Conservation (phyloP, 1,140 invertebrate genomes). For the Pseudomyrmex flavicornis region DNA sequence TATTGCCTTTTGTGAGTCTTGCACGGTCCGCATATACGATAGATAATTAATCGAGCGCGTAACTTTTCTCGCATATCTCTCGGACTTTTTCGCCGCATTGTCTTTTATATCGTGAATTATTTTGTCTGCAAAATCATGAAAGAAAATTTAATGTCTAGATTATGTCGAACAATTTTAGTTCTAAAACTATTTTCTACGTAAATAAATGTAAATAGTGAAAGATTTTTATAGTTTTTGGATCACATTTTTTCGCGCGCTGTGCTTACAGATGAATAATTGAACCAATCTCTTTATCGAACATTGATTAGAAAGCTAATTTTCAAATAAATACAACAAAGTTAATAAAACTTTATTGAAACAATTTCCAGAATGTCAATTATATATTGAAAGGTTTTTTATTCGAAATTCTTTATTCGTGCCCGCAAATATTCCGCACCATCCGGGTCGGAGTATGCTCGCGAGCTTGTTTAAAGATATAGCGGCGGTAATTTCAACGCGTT, state of each 20-base stretch:
- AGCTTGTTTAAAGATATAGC: constrained; percentile 9
- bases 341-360: no score
- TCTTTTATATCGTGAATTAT: not conserved
- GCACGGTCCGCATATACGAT: not conserved
- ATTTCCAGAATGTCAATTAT: no score
- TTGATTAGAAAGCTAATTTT: no score
- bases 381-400: no score
- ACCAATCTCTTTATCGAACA: no score
- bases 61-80: not conserved
- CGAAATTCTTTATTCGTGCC: not conserved
- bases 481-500: constrained; percentile 31
- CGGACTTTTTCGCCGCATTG: not conserved
- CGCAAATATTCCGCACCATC: constrained; percentile 3
- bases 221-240: no score
- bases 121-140: constrained; percentile 23
- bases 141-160: not conserved
- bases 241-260: no score
- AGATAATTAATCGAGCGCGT: not conserved
- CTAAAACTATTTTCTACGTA: not conserved
- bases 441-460: not conserved
- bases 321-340: no score
- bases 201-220: not conserved
- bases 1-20: constrained; percentile 35
- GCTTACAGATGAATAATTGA: no score
- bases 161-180: not conserved